phyloP scores from a whole-genome alignment of 2,888 invertebrate species.

The Chouioia cunea region DNA sequence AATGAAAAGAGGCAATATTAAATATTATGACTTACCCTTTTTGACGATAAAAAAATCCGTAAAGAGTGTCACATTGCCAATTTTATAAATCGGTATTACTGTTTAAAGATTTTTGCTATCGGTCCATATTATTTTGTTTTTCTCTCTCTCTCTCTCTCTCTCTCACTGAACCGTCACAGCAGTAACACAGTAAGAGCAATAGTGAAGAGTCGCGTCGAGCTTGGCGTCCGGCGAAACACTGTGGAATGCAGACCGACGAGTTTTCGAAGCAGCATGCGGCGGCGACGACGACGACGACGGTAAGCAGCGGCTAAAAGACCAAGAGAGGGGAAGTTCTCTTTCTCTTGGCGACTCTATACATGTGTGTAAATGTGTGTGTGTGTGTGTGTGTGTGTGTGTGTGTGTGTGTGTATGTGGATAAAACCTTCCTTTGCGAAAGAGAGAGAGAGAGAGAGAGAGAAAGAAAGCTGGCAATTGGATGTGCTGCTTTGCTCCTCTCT shows the following conservation, averaged over 20 bases:
- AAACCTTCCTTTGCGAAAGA: conserved; percentile 11
- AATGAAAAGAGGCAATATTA: too few species aligned
- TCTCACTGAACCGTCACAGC: background rate
- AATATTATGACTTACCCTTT: too few species aligned
- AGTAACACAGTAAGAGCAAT: too few species aligned
- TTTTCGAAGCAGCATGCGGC: conserved; percentile 53
- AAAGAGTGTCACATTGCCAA: too few species aligned
- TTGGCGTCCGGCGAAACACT: conserved; percentile 66
- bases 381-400: background rate
- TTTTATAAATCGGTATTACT: too few species aligned
- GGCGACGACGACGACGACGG: conserved; percentile 1
- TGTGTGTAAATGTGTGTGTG: background rate
- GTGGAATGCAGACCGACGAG: conserved; percentile 68
- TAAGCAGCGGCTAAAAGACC: conserved; percentile 8
- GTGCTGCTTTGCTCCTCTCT: too few species aligned
- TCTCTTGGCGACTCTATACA: background rate
- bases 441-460: conserved; percentile 4
- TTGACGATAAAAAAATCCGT: too few species aligned
- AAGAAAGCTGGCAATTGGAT: background rate
- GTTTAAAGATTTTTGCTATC: too few species aligned
- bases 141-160: conserved; percentile 6
- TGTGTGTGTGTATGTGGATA: background rate
- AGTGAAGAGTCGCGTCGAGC: conserved; percentile 6
- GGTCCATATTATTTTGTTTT: too few species aligned
- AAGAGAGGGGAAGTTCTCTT: conserved; percentile 16